Evolutionary conservation across 2,888 invertebrate species (phyloP), one percentile per base, ranked within the genome.

Genomic region (Catocala fraxini): DNA sequence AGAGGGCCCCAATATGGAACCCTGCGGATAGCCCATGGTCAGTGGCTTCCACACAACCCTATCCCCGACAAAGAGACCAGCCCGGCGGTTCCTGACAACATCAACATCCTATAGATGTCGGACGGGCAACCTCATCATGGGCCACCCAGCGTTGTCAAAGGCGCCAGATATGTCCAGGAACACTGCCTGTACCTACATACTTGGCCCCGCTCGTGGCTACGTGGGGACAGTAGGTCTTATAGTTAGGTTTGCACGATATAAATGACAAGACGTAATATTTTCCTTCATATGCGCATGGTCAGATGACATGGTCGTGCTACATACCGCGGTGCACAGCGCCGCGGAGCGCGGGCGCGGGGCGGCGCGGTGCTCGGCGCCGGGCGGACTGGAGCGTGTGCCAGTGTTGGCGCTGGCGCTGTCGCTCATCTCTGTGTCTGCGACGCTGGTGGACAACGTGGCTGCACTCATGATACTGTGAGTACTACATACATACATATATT

Each of bases 391-490:
- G 25, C 51, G 41, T 4, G 61, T 70, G 42, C 56, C 71, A 7
- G 42, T 65, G 4, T 66, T 86, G 7, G 55, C 75, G 39, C 63
- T 84, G 68, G 75, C 82, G 59, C 67, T 75, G 78, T 87, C 70
- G 70, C 86, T 66, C 59, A 64, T 72, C 51, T 63, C 54, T 11
- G 56, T 71, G 9, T 86, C 89, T 0, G 86, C 89, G 0, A 72
- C 70, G 0, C 55, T 84, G 6, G 56, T 89, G 0, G 91, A 93
- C 51, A 73, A 58, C 13, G 59, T 86, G 35, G 88, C 88, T 0
- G 80, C 63, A 0, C 82, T 91, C 4, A 71, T 92, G 62, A 77
- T 89, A 61, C 56, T 85, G 92, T 92, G 43, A 85, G 89, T 80
- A 53, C 57, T 35, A 9, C 6, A 7, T 35, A n/a, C n/a, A n/a